These are phyloP conservation scores for Sakesphorus luctuosus DNA, from an alignment of 2,113 vertebrate species.

Conservation along the genomic window DNA sequence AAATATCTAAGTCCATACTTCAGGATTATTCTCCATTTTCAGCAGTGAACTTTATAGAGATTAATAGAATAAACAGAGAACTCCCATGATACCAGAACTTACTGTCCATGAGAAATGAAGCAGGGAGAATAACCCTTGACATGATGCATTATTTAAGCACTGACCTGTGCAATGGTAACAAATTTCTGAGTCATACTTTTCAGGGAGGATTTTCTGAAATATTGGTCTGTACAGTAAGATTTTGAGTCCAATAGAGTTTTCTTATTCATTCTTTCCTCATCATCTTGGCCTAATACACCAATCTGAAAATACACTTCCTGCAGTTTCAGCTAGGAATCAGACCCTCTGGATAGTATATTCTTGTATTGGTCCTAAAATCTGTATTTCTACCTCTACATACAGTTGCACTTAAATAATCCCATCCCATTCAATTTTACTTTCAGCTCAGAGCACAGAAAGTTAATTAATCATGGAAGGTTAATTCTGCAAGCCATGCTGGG, in stretches of 20 bases:
- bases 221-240: not conserved
- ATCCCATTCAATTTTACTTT: not conserved
- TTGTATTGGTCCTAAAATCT: not conserved
- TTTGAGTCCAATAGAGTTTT: not conserved
- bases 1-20: not conserved
- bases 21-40: not conserved
- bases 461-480: not conserved
- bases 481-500: not conserved
- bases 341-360: not conserved
- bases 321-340: not conserved
- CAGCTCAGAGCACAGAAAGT: not conserved
- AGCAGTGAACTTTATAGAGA: not conserved
- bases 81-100: not conserved
- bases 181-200: not conserved
- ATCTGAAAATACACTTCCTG: not conserved
- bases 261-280: not conserved
- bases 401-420: not conserved
- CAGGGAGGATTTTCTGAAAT: not conserved
- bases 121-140: not conserved
- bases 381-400: not conserved
- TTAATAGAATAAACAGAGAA: slow-evolving; percentile 32
- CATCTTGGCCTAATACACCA: not conserved
- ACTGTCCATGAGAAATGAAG: not conserved
- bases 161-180: not conserved
- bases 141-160: not conserved